A percentile compares a stretch with the other conserved stretches of the same genome.
Evolutionary conservation across 2,888 invertebrate species (phyloP).

Genomic region (Sussaba pulchella): DNA sequence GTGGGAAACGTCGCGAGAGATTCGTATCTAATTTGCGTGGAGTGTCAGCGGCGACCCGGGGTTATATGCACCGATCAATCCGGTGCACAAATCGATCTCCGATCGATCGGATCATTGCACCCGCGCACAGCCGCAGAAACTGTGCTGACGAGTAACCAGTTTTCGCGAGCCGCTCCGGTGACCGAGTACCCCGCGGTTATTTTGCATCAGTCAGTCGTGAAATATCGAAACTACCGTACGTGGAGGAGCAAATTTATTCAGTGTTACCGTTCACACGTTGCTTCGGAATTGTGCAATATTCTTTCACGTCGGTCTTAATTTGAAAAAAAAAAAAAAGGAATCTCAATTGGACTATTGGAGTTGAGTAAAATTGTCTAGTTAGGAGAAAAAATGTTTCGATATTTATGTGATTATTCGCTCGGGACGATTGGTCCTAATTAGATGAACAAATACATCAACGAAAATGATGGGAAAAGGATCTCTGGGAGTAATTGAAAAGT

Average conservation of each 20-base stretch:
- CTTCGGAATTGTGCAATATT: background rate
- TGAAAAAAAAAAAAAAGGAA: too few species aligned
- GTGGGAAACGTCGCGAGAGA: background rate
- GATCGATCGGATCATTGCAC: slow-evolving; percentile 39
- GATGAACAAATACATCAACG: too few species aligned
- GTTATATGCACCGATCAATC: slow-evolving; percentile 13
- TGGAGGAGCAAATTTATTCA: slow-evolving; percentile 1
- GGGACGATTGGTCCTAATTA: too few species aligned
- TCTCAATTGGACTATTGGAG: too few species aligned
- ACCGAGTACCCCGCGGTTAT: background rate
- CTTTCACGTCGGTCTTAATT: too few species aligned
- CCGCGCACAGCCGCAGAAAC: slow-evolving; percentile 32
- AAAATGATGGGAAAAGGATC: too few species aligned
- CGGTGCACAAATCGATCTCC: slow-evolving; percentile 34
- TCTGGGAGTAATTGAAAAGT: too few species aligned
- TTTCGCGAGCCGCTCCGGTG: slow-evolving; percentile 25
- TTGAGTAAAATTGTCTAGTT: background rate
- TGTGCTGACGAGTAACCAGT: slow-evolving; percentile 52
- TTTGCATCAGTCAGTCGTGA: background rate
- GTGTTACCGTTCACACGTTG: background rate
- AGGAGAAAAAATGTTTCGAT: too few species aligned
- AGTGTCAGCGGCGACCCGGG: slow-evolving; percentile 32
- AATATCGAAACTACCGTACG: background rate
- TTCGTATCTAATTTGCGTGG: slow-evolving; percentile 13
- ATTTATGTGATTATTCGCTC: too few species aligned